These are phyloP conservation scores for Meloe dianella DNA, from an alignment of 2,888 invertebrate genomes.

Conservation along the genomic window DNA sequence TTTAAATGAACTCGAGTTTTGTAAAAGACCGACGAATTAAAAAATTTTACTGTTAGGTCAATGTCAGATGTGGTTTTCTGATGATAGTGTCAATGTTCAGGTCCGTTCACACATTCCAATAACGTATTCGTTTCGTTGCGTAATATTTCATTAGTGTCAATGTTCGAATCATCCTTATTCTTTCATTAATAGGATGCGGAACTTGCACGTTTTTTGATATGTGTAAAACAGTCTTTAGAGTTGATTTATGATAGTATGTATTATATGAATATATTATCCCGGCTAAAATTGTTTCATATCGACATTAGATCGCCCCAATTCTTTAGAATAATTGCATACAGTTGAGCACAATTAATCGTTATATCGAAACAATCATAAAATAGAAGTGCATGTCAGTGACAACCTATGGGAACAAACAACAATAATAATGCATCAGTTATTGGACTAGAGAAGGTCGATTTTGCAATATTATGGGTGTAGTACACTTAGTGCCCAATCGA, in stretches of 20 bases:
- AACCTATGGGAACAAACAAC: conserved; percentile 40
- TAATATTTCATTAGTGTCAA: too few species aligned
- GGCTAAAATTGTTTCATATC: not conserved
- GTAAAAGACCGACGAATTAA: not conserved
- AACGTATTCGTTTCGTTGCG: too few species aligned
- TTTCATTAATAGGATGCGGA: too few species aligned
- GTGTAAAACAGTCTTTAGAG: too few species aligned
- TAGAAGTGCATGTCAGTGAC: conserved; percentile 35
- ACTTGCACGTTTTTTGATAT: too few species aligned
- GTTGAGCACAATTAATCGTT: conserved; percentile 30
- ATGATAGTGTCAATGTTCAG: too few species aligned
- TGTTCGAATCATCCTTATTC: too few species aligned
- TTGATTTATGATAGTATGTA: too few species aligned
- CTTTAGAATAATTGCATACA: not conserved
- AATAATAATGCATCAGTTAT: conserved; percentile 15
- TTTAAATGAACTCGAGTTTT: not conserved
- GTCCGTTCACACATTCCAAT: too few species aligned
- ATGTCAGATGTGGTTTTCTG: not conserved
- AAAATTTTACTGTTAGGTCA: not conserved
- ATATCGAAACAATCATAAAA: conserved; percentile 34
- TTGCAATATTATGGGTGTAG: conserved; percentile 51
- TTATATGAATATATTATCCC: not conserved
- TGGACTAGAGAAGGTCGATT: conserved; percentile 37
- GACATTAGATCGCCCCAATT: not conserved
- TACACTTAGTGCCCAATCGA: conserved; percentile 40